These are phyloP conservation scores for Chionomys nivalis DNA, from an alignment of 2,113 vertebrate species.

Conservation along the genomic window DNA sequence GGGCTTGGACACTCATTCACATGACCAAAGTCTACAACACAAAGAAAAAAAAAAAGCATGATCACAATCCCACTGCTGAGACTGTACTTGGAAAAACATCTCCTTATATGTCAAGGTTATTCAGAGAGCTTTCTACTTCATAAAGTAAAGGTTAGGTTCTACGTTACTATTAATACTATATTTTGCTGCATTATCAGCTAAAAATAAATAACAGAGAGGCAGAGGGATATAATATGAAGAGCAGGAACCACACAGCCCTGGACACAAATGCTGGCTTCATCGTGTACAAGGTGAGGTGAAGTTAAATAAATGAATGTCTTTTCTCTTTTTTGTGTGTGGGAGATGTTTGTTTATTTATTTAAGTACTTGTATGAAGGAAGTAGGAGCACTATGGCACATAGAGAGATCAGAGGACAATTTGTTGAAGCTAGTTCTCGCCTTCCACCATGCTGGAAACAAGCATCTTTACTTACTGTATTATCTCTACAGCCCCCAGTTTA, in stretches of 20 bases:
- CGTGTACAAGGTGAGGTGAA: constrained; percentile 59
- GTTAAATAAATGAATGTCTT: constrained; percentile 62
- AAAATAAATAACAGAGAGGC: constrained; percentile 65
- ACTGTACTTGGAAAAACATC: constrained; percentile 53
- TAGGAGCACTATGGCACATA: neutral
- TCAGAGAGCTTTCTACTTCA: constrained; percentile 58
- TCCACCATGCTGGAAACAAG: neutral
- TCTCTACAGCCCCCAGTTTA: constrained; percentile 12
- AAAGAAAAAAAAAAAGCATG: neutral
- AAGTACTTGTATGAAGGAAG: neutral
- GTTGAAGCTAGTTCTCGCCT: neutral
- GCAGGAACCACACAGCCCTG: constrained; percentile 71
- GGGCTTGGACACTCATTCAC: constrained; percentile 2
- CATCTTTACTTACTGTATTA: neutral
- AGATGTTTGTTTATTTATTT: neutral
- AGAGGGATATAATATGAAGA: constrained; percentile 69
- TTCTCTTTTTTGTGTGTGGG: neutral
- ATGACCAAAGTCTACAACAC: neutral
- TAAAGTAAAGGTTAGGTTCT: constrained; percentile 66
- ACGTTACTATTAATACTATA: constrained; percentile 70
- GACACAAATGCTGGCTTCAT: constrained; percentile 58
- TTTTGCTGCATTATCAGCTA: constrained; percentile 66
- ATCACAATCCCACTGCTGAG: constrained; percentile 41
- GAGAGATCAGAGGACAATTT: neutral
- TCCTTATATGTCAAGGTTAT: constrained; percentile 66